Conservation (phyloP, 2,797 vertebrate species). For the Cercopithecus diana region DNA sequence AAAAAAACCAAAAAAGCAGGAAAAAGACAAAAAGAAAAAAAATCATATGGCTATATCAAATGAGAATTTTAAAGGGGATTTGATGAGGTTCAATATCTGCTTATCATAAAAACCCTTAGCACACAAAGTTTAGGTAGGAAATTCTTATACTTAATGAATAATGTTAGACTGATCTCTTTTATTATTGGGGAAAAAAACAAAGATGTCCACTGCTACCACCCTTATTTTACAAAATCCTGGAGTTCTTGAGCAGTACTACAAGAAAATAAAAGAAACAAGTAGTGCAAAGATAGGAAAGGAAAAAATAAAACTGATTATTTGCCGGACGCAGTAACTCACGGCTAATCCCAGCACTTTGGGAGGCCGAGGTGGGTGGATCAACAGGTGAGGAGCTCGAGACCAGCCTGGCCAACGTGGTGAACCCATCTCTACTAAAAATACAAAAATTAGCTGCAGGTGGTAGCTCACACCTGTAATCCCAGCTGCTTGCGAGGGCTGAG, state of each 20-base stretch:
- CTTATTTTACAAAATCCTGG: neutral
- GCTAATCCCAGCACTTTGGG: no score
- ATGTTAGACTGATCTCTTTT: neutral
- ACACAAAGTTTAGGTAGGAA: constrained; percentile 38
- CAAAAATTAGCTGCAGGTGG: no score
- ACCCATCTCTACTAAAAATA: no score
- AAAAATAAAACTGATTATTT: neutral
- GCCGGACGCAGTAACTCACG: no score
- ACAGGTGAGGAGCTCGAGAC: no score
- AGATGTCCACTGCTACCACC: neutral
- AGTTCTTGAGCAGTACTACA: neutral
- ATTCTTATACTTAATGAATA: neutral
- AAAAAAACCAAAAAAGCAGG: no score
- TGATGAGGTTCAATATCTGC: neutral
- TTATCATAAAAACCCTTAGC: neutral
- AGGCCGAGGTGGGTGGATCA: no score
- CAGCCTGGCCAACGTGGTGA: no score
- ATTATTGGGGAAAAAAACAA: neutral
- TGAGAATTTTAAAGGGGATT: neutral
- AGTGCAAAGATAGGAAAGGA: neutral
- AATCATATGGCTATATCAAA: neutral
- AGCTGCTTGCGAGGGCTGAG: no score
- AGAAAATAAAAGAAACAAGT: neutral
- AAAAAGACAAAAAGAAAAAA: no score
- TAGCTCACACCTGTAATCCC: no score